These are phyloP conservation scores for Elysia crispata DNA, from an alignment of 2,888 invertebrate genomes.

Conservation along the genomic window DNA sequence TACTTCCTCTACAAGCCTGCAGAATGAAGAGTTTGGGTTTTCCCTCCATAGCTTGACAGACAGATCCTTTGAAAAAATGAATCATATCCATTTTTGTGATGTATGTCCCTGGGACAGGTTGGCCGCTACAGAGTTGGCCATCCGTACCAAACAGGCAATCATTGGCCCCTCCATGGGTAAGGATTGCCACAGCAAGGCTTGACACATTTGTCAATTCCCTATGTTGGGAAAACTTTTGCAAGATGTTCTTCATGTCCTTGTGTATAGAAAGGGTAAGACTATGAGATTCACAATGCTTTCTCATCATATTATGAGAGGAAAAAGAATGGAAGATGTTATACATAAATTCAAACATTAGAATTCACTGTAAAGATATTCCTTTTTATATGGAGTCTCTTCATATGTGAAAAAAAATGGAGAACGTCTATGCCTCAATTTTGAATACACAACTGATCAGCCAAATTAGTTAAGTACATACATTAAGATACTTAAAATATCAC, in stretches of 20 bases:
- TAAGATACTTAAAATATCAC: too few relatives aligned
- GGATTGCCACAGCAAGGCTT: constrained; percentile 35
- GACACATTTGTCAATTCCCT: not conserved
- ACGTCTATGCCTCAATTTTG: too few relatives aligned
- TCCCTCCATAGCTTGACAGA: constrained; percentile 54
- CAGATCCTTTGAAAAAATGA: constrained; percentile 52
- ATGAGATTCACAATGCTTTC: too few relatives aligned
- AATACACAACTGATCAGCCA: too few relatives aligned
- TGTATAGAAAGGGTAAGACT: too few relatives aligned
- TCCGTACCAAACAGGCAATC: constrained; percentile 44
- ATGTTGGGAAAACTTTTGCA: constrained; percentile 17
- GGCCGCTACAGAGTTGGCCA: not conserved
- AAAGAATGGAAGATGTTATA: too few relatives aligned
- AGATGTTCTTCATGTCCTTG: constrained; percentile 35
- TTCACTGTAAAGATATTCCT: too few relatives aligned
- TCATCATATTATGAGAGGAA: too few relatives aligned
- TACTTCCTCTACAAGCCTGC: constrained; percentile 66
- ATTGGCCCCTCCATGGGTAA: constrained; percentile 44
- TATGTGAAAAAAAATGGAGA: too few relatives aligned
- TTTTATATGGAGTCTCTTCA: too few relatives aligned
- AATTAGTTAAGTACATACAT: too few relatives aligned
- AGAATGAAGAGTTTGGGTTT: constrained; percentile 65
- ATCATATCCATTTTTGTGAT: constrained; percentile 35
- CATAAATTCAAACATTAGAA: too few relatives aligned
- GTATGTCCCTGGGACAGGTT: constrained; percentile 34